phyloP scores from a whole-genome alignment of 2,113 vertebrate species.

The Coracopsis vasa region DNA sequence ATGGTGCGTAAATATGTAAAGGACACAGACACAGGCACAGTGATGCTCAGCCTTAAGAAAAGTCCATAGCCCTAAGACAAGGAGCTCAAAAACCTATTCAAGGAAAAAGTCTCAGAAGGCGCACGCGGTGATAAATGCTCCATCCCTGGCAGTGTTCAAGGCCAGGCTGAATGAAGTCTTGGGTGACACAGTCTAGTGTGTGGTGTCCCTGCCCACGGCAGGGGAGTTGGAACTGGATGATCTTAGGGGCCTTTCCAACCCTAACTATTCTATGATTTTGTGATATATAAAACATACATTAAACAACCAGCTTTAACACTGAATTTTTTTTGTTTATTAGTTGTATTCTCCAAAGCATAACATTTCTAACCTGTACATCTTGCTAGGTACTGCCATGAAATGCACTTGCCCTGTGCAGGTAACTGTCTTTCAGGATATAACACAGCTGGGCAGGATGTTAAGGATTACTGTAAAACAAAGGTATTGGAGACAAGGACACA shows the following conservation, averaged over 20 bases:
- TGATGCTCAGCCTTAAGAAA: not conserved
- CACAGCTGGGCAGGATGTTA: not conserved
- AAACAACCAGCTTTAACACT: not conserved
- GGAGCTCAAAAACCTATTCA: not conserved
- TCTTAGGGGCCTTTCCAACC: not conserved
- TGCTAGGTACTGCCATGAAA: not conserved
- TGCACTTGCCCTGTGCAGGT: not conserved
- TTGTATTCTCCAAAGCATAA: not conserved
- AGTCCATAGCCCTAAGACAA: not conserved
- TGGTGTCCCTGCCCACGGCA: not conserved
- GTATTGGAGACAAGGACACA: accelerated
- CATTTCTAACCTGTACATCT: not conserved
- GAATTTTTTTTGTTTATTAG: not conserved
- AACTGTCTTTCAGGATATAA: not conserved
- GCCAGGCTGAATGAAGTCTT: not conserved
- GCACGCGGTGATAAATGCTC: not conserved
- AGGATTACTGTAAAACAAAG: not conserved
- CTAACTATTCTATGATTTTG: not conserved
- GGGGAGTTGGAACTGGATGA: not conserved
- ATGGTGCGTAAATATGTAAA: not conserved
- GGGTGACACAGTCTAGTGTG: not conserved
- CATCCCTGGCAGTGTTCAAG: not conserved
- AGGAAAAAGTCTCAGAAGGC: not conserved
- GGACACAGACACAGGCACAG: not conserved
- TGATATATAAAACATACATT: not conserved